Evolutionary conservation across 92 coral and sea anemone species (phyloP).

Genomic region (Chrysogorgia sp.): DNA sequence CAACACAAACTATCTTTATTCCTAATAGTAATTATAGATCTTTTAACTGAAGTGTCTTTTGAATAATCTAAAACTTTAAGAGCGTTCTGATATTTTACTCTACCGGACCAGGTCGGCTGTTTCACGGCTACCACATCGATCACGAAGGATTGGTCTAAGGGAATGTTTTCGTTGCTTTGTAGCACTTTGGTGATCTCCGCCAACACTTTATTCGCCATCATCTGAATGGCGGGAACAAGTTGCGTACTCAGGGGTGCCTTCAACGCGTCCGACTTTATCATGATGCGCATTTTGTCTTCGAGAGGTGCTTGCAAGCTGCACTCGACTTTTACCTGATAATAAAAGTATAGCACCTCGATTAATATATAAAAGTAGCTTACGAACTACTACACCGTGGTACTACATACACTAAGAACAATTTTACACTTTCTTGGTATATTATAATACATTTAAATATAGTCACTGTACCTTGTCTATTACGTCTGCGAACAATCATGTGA

Average conservation of each 20-base stretch:
- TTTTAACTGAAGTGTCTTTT: conserved; percentile 1
- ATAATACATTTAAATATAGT: too few relatives aligned
- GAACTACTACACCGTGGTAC: too few relatives aligned
- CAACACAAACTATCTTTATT: conserved; percentile 13
- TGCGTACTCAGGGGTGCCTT: background rate
- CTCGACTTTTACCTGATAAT: background rate
- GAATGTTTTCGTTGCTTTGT: conserved; percentile 1
- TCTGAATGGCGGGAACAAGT: background rate
- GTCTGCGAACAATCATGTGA: too few relatives aligned
- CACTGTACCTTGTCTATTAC: too few relatives aligned
- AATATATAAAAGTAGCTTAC: too few relatives aligned
- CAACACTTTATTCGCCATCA: background rate
- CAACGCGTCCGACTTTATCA: background rate
- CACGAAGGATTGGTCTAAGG: background rate
- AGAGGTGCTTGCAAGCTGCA: background rate
- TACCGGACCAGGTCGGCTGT: background rate
- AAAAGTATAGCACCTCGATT: too few relatives aligned
- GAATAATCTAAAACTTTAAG: background rate
- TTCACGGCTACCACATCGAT: background rate
- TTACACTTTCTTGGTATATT: too few relatives aligned
- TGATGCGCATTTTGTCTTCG: background rate
- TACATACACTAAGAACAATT: too few relatives aligned
- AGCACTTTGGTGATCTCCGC: conserved; percentile 1
- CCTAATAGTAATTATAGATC: conserved; percentile 6
- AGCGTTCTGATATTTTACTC: too few relatives aligned